Base-by-base conservation (phyloP, 1,140 invertebrate genomes). In the Xylocopa sonorina region DNA sequence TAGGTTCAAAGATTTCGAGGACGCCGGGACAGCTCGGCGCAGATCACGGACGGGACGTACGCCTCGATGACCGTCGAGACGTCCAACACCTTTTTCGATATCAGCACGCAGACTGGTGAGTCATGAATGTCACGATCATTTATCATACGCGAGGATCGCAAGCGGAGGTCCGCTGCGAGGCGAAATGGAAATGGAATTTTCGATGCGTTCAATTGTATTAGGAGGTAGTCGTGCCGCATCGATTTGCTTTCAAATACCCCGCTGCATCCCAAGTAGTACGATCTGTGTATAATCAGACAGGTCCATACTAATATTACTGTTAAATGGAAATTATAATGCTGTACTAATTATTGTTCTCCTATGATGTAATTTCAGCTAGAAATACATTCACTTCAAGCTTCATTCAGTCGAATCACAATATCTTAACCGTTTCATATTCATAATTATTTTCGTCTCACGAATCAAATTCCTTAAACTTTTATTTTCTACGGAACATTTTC, bases 1-100 rank as follows among this genome's bases (percentile, higher is more conserved):
- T 38, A 93, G 92, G 92, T 92, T 21, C 92, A 93, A 79, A 90
- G 94, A 89, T 96, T 96, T 84, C 94, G 97, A 38, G 97, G 97
- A 6, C 93, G 97, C 5, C 93, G 97, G 32, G 97, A 98, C 89
- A 98, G 97, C 2, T 96, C 96, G 18, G 97, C 97, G 1, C 97
- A 98, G 92, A 98, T 98, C 84, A 96, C 96, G 32, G 97, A 98
- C 87, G 97, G 97, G 7, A 98, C 97, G n/a, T 95, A 98, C 71
- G 97, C 96, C 10, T 97, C 97, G 21, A 98, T 98, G 97, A 98
- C 97, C 0, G 96, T 98, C 6, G 97, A 98, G 90, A 98, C 97
- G 1, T 97, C 97, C 1, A 97, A 96, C 89, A 97, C 97, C 0
- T 97, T 98, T 91, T 98, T 98, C 89, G 97, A 98, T 92, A 97